Conservation (phyloP, 2,113 vertebrate species). For the Craseonycteris thonglongyai region DNA sequence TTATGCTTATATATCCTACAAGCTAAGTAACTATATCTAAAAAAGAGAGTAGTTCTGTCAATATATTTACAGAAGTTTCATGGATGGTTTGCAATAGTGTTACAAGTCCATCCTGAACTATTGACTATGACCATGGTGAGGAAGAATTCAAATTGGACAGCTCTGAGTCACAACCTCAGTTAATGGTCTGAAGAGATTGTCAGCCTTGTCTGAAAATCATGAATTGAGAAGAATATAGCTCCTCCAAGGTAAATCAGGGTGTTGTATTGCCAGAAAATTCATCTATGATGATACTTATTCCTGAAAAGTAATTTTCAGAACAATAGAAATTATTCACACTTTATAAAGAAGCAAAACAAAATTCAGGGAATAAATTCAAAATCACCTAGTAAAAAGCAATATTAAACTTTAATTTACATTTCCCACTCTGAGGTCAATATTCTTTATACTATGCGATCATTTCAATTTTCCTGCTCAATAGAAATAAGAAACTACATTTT, state of each 20-base stretch:
- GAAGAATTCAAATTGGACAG: neutral
- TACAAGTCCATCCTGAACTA: neutral
- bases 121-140: neutral
- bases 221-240: neutral
- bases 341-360: neutral
- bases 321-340: neutral
- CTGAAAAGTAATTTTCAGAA: neutral
- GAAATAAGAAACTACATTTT: neutral
- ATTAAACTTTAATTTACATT: neutral
- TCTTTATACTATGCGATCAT: neutral
- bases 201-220: neutral
- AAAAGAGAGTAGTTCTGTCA: neutral
- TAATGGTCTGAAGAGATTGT: neutral
- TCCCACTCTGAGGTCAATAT: neutral
- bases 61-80: neutral
- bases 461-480: neutral
- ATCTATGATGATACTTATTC: neutral
- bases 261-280: neutral
- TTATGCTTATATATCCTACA: neutral
- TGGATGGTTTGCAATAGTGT: neutral
- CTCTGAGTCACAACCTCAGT: neutral
- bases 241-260: neutral
- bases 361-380: neutral
- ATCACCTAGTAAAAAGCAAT: neutral
- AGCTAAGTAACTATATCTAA: neutral